Evolutionary conservation across 1,140 invertebrate genomes (phyloP).

Genomic region (Cotesia chilonis): DNA sequence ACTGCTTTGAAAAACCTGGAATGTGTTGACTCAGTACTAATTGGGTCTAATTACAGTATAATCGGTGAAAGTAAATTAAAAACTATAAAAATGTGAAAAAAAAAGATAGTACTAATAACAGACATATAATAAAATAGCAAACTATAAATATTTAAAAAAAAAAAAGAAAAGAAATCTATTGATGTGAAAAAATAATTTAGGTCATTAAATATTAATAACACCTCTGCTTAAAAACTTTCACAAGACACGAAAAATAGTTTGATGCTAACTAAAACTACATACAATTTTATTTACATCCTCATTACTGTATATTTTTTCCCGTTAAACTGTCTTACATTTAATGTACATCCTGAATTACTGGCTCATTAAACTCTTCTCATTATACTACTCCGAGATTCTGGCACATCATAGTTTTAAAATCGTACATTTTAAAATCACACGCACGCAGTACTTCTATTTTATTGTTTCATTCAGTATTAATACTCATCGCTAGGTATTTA

Average conservation of each 20-base stretch:
- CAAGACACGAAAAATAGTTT: neutral
- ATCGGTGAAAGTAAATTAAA: too few species aligned
- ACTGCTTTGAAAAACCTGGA: constrained; percentile 20
- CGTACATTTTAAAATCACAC: constrained; percentile 11
- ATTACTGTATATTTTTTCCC: neutral
- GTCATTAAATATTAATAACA: constrained; percentile 9
- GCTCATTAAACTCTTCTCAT: neutral
- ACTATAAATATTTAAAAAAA: too few species aligned
- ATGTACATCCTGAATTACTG: constrained; percentile 12
- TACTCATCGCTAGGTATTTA: constrained; percentile 27
- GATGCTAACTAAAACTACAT: constrained; percentile 11
- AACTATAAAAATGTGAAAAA: too few species aligned
- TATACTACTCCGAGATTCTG: neutral
- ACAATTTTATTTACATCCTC: constrained; percentile 17
- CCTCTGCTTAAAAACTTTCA: neutral
- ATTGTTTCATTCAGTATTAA: constrained; percentile 6
- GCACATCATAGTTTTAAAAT: constrained; percentile 2
- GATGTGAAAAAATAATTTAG: constrained; percentile 3
- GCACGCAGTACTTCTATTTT: constrained; percentile 18
- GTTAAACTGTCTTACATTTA: neutral
- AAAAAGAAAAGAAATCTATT: too few species aligned
- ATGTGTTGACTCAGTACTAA: constrained; percentile 9
- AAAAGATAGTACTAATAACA: too few species aligned
- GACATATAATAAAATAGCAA: too few species aligned
- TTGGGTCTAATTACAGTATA: neutral